Base-by-base conservation (phyloP, 2,797 vertebrate genomes). In the Lophura swinhoii region DNA sequence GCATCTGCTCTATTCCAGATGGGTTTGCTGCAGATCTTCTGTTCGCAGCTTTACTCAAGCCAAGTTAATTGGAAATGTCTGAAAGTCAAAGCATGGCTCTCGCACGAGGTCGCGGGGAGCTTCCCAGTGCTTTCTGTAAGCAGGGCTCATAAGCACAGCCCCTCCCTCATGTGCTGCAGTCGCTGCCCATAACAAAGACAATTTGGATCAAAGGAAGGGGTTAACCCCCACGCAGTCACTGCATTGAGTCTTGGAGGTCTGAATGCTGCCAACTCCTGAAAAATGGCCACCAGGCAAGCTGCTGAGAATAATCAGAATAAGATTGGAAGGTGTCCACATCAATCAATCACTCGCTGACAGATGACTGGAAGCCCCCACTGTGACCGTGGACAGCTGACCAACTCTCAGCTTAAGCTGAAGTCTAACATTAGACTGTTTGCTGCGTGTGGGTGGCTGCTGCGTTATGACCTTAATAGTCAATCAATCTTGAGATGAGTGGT, bases 281-380 rank as follows among this genome's bases (percentile, higher is more conserved):
- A 98, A 97, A 98, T 98, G 98, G 98, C 99, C 98, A 98, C 97
- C 96, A 98, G 98, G 98, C 98, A 98, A 97, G 96, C 96, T 97
- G 97, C 97, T 69, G 93, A 95, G 94, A 97, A 96, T 88, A 96
- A 96, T 97, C 93, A 81, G 97, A 96, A 95, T 95, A 95, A 91
- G 96, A 98, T 95, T 97, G 97, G 97, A 97, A 97, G 98, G 98
- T 98, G 98, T 98, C 98, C 97, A 96, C 98, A 98, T 98, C 98
- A 98, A 99, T 99, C 98, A 98, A 98, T 99, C 98, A 98, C 97
- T 96, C 44, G 95, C 95, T 98, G 98, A 99, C 99, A 98, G 98
- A 98, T 98, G 98, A 98, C 98, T 97, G 98, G 97, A 98, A 96
- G 98, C 98, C 98, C 97, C 97, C 95, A 84, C 97, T 95, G 96